Conservation (phyloP, 1,140 invertebrate genomes). For the Pararge aegeria region DNA sequence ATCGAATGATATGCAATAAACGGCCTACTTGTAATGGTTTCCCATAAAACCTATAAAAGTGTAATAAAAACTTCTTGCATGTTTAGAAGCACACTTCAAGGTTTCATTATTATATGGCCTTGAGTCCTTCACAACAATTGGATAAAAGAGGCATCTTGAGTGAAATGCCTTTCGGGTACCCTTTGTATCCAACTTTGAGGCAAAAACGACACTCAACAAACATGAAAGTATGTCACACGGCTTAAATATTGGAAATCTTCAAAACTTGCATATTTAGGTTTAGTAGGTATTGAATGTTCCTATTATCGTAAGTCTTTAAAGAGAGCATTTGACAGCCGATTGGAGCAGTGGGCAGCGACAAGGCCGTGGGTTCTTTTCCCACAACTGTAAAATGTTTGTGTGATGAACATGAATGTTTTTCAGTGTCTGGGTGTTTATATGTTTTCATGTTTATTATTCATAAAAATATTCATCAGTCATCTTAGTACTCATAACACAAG, state of each 20-base stretch:
- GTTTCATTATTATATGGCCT: constrained; percentile 35
- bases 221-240: constrained; percentile 50
- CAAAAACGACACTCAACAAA: constrained; percentile 49
- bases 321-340: no score
- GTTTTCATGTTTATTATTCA: no score
- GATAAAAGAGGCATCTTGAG: constrained; percentile 54
- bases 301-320: background rate
- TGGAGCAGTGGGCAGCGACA: no score
- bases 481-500: no score
- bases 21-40: background rate
- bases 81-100: constrained; percentile 24
- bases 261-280: constrained; percentile 28
- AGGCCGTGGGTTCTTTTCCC: no score
- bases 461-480: no score
- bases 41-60: background rate
- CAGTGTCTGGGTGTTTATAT: no score
- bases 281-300: background rate
- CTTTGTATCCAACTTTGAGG: constrained; percentile 44
- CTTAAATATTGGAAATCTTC: constrained; percentile 56
- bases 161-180: constrained; percentile 47
- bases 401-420: no score
- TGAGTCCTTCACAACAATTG: constrained; percentile 47
- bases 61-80: constrained; percentile 14
- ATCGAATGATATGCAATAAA: no score
- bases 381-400: no score